Conservation (phyloP, 2,888 invertebrate species). For the Apodemia duryi region DNA sequence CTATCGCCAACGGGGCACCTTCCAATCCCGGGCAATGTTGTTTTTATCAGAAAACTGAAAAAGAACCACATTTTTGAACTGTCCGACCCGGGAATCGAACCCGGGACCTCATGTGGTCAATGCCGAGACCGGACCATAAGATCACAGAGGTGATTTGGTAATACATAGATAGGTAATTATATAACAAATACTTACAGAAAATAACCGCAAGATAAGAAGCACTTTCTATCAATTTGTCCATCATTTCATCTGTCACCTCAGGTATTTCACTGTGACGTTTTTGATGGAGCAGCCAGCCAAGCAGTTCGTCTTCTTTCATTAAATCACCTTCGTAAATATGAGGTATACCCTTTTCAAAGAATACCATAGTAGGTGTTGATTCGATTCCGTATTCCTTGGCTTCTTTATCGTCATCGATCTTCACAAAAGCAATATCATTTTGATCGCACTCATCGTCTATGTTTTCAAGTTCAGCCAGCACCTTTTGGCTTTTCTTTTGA, state of each 20-base stretch:
- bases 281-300: slow-evolving; percentile 95
- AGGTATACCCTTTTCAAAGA: slow-evolving; percentile 86
- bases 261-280: slow-evolving; percentile 94
- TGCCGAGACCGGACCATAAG: no score
- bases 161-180: no score
- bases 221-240: slow-evolving; percentile 91
- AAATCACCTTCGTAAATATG: slow-evolving; percentile 90
- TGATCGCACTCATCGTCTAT: slow-evolving; percentile 96
- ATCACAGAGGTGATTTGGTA: no score
- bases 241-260: slow-evolving; percentile 95
- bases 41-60: no score
- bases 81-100: no score
- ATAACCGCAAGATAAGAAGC: slow-evolving; percentile 91
- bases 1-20: no score
- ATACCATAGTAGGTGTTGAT: slow-evolving; percentile 88
- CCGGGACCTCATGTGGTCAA: no score
- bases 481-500: slow-evolving; percentile 93
- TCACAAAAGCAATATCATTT: slow-evolving; percentile 94
- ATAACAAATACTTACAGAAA: slow-evolving; percentile 85
- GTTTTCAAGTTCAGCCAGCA: slow-evolving; percentile 90
- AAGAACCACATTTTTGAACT: no score
- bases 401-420: slow-evolving; percentile 92
- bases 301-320: slow-evolving; percentile 92
- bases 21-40: no score
- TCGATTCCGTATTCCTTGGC: slow-evolving; percentile 95